Base-by-base conservation (phyloP, 2,113 vertebrate genomes). In the Etheostoma spectabile region DNA sequence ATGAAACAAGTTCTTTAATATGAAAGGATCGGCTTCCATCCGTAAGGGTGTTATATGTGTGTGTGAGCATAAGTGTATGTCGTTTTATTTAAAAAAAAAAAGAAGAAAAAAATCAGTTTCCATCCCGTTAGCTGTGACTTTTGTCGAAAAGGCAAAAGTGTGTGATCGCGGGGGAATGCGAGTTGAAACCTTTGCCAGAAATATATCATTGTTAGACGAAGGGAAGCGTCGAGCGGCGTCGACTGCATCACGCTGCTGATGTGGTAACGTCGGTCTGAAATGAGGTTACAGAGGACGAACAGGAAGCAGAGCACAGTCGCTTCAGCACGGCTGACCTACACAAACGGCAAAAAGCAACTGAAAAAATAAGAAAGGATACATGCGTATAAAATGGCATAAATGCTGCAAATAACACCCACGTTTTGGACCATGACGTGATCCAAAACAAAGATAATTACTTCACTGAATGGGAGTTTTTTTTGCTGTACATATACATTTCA, bases 261-360 rank as follows among this genome's bases (percentile, higher is more conserved):
- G 81, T 56, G 78, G 82, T 51, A 3, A 74, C 10, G 2, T 27
- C 33, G 38, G 74, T 74, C 30, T 66, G 19, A 74, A 24, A 42
- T 53, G 24, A 76, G 65, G 60, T 45, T 60, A 19, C 30, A 22
- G 8, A 24, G 61, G 76, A n/a, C 6, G 6, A 77, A 87, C 77
- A 87, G 77, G 57, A 80, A 78, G 53, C 27, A 1, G 10, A 51
- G 42, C 38, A 49, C 15, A 49, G 12, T 19, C 18, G 1, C 45
- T 62, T 0, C 21, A n/a, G 8, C 30, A 12, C 15, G 15, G 16
- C 12, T 48, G 49, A 63, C 65, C 51, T 38, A 2, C 59, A 51
- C 10, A 51, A 0, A 5, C 30, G 18, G 33, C 62, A 11, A n/a
- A 30, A 12, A 7, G 19, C 35, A 33, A 1, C 35, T 45, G 5